These are phyloP conservation scores for Melanotaenia trifasciata DNA, from an alignment of 2,797 vertebrate species.

Conservation along the genomic window DNA sequence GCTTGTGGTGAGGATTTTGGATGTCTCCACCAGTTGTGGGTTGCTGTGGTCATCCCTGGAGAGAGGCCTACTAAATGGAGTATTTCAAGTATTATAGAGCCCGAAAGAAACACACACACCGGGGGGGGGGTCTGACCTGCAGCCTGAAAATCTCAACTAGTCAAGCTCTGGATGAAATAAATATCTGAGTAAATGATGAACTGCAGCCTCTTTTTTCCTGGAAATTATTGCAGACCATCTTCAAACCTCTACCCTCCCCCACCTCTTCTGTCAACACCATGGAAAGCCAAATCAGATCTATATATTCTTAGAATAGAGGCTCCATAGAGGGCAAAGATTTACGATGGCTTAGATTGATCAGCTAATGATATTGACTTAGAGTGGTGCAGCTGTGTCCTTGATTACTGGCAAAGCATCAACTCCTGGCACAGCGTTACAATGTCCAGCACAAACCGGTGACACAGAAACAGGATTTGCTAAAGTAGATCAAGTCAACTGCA, in stretches of 20 bases:
- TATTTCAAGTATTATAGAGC: constrained; percentile 50
- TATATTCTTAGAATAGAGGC: constrained; percentile 36
- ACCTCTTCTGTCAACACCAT: constrained; percentile 43
- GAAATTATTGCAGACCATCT: constrained; percentile 44
- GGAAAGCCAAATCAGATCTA: constrained; percentile 53
- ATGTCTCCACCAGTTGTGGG: constrained; percentile 60
- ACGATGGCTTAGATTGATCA: constrained; percentile 40
- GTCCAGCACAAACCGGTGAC: constrained; percentile 23
- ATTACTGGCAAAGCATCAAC: constrained; percentile 52
- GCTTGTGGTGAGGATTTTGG: constrained; percentile 52
- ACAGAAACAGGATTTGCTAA: constrained; percentile 50
- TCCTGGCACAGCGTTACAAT: constrained; percentile 51
- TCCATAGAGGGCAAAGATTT: constrained; percentile 16
- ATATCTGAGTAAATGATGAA: constrained; percentile 50
- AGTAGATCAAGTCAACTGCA: constrained; percentile 18
- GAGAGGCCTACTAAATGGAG: constrained; percentile 60
- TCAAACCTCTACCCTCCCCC: constrained; percentile 7
- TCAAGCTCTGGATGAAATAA: constrained; percentile 41
- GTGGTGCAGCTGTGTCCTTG: constrained; percentile 50
- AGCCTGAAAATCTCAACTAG: constrained; percentile 65
- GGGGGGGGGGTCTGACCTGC: constrained; percentile 68
- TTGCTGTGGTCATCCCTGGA: constrained; percentile 64
- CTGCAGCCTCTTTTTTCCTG: constrained; percentile 62
- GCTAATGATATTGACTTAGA: constrained; percentile 51
- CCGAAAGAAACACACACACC: constrained; percentile 42